These are phyloP conservation scores for Tachypleus tridentatus DNA, from an alignment of 1,140 invertebrate genomes.

Conservation along the genomic window DNA sequence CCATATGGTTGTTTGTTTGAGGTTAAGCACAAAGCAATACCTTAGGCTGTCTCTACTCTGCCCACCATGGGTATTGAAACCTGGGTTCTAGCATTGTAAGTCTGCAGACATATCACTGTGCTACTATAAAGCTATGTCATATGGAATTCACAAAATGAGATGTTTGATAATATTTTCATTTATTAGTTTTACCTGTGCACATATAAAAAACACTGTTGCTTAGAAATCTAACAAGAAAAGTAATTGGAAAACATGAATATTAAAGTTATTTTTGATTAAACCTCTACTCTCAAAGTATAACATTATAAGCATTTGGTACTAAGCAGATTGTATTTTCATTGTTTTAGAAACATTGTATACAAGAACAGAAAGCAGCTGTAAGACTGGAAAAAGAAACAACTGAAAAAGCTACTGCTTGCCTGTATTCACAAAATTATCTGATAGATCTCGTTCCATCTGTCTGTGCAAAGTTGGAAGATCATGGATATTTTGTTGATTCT, in stretches of 20 bases:
- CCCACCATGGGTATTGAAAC: background rate
- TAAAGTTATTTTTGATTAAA: no score
- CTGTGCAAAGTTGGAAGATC: slow-evolving; percentile 59
- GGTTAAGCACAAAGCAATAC: no score
- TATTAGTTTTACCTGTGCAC: slow-evolving; percentile 2
- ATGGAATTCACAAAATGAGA: no score
- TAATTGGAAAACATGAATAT: no score
- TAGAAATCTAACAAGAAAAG: no score
- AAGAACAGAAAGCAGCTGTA: slow-evolving; percentile 44
- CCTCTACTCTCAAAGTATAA: no score
- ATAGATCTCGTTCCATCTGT: slow-evolving; percentile 69
- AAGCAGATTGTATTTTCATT: background rate
- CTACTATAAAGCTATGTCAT: no score
- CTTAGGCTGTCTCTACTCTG: slow-evolving; percentile 33
- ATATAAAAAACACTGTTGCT: no score
- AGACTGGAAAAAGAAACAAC: slow-evolving; percentile 53
- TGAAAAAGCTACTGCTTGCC: slow-evolving; percentile 62
- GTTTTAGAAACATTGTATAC: slow-evolving; percentile 30
- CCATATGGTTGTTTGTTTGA: slow-evolving; percentile 27
- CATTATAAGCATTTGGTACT: no score
- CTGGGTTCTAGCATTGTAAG: background rate
- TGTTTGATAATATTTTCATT: background rate
- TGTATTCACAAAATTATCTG: slow-evolving; percentile 68
- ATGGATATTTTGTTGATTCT: slow-evolving; percentile 58
- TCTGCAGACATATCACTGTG: no score